These are phyloP conservation scores for Caenorhabditis inopinata DNA, from an alignment of 1,140 invertebrate species.

Conservation along the genomic window DNA sequence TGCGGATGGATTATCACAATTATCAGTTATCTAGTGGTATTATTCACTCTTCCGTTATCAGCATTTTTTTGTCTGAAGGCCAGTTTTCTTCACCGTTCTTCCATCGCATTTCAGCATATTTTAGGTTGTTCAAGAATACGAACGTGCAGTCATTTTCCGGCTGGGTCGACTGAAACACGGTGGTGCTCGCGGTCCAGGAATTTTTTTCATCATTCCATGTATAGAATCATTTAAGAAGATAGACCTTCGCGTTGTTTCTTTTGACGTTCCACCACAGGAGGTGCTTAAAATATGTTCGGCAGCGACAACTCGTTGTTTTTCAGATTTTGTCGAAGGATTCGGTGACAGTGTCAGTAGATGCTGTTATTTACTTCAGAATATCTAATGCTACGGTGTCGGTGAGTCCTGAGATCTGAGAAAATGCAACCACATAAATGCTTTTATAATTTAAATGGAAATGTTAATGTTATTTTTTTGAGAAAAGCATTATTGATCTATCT, in stretches of 20 bases:
- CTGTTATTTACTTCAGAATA: conserved; percentile 71
- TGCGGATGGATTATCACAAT: conserved; percentile 83
- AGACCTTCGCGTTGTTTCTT: conserved; percentile 71
- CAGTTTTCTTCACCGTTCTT: conserved; percentile 64
- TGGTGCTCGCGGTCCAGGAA: conserved; percentile 68
- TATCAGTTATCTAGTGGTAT: conserved; percentile 81
- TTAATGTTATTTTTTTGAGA: too few relatives aligned
- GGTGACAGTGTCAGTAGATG: conserved; percentile 71
- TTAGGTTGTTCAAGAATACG: conserved; percentile 71
- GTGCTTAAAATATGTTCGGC: conserved; percentile 68
- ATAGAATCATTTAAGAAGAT: conserved; percentile 71
- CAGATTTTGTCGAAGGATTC: conserved; percentile 73
- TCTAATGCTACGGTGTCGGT: conserved; percentile 91
- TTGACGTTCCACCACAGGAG: conserved; percentile 73
- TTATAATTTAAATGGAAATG: too few relatives aligned
- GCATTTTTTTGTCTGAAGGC: conserved; percentile 93
- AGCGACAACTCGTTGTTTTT: conserved; percentile 29
- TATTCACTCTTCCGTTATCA: conserved; percentile 88
- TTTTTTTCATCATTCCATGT: conserved; percentile 72
- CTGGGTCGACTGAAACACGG: conserved; percentile 70
- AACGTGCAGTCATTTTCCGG: conserved; percentile 70
- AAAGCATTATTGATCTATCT: too few relatives aligned
- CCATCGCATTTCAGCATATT: not conserved
- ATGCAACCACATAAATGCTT: too few relatives aligned
- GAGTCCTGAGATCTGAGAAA: conserved; percentile 73